These are phyloP conservation scores for Redunca redunca DNA, from an alignment of 2,113 vertebrate species.

Conservation along the genomic window DNA sequence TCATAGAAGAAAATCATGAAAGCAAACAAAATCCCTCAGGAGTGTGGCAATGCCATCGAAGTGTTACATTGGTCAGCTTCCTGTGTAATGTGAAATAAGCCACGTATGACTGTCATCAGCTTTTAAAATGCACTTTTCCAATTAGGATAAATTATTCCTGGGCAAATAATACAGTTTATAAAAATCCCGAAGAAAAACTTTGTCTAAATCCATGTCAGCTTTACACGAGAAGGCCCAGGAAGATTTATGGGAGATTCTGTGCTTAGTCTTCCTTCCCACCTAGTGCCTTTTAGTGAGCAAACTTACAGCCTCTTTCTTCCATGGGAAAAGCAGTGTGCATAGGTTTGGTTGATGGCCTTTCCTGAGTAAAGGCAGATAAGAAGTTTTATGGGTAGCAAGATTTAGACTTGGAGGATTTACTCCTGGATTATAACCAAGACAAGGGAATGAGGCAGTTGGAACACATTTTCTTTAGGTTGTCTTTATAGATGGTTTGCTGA, in stretches of 20 bases:
- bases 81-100: not conserved
- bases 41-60: not conserved
- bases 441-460: conserved; percentile 52
- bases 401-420: conserved; percentile 63
- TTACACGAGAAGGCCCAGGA: not conserved
- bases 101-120: not conserved
- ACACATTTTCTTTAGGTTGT: conserved; percentile 54
- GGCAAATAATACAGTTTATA: conserved; percentile 1
- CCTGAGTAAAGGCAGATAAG: conserved; percentile 36
- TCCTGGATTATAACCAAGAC: conserved; percentile 51
- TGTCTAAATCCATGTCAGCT: conserved; percentile 43
- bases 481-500: conserved; percentile 48
- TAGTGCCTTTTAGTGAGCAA: conserved; percentile 22
- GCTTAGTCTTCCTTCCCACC: not conserved
- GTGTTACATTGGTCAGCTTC: not conserved
- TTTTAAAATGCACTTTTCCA: conserved; percentile 39
- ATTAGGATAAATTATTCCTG: conserved; percentile 19
- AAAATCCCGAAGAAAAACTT: conserved; percentile 4
- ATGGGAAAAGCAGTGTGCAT: not conserved
- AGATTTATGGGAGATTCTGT: conserved; percentile 27
- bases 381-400: conserved; percentile 26
- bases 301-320: not conserved
- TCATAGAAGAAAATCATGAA: not conserved
- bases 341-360: conserved; percentile 25
- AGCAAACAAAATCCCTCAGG: not conserved